phyloP scores from a whole-genome alignment of 1,140 invertebrate species.

The Drosophila rhopaloa region DNA sequence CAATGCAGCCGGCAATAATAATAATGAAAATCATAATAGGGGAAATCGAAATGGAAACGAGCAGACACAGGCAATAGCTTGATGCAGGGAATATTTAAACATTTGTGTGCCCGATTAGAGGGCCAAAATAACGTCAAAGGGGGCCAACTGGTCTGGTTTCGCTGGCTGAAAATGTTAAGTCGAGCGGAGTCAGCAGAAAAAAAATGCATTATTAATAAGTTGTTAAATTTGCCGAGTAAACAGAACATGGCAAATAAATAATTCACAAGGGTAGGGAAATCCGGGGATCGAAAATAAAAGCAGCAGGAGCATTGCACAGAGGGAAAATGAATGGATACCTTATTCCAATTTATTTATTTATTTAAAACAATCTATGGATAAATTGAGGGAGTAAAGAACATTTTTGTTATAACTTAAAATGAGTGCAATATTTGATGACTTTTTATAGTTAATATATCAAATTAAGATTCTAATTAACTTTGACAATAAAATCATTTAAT shows the following conservation, averaged over 20 bases:
- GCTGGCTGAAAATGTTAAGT: slow-evolving; percentile 41
- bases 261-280: slow-evolving; percentile 43
- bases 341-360: background rate
- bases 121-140: slow-evolving; percentile 22
- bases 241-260: slow-evolving; percentile 75
- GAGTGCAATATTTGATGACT: no score
- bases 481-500: no score
- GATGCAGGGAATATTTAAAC: slow-evolving; percentile 39
- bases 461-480: no score
- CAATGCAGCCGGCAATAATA: slow-evolving; percentile 48
- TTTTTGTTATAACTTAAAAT: no score
- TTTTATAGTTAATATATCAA: no score
- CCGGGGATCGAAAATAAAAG: background rate
- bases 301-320: background rate
- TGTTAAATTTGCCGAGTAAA: slow-evolving; percentile 83
- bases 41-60: slow-evolving; percentile 34
- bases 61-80: slow-evolving; percentile 52
- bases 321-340: background rate
- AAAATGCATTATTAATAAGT: slow-evolving; percentile 82
- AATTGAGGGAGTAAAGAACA: no score
- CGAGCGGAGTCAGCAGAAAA: slow-evolving; percentile 67
- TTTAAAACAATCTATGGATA: no score
- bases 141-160: slow-evolving; percentile 11
- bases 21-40: slow-evolving; percentile 36
- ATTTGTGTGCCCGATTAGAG: slow-evolving; percentile 39